phyloP scores from a whole-genome alignment of 53 echinoderm and acorn worm species.

The Astropecten irregularis region DNA sequence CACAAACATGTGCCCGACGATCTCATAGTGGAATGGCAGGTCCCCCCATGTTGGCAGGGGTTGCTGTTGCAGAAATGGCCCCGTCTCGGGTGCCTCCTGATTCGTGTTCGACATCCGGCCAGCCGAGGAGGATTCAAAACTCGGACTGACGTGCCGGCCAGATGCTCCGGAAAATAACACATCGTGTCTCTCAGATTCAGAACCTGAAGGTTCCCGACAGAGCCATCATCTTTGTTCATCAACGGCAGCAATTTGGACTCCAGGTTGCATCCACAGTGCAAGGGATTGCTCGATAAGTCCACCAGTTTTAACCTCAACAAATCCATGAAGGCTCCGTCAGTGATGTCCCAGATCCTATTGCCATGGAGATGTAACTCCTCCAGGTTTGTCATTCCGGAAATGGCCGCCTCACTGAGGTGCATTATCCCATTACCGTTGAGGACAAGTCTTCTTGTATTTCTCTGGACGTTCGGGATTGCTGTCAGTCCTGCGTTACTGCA shows the following conservation, averaged over 20 bases:
- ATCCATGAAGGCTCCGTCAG: neutral
- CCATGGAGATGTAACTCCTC: conserved; percentile 44
- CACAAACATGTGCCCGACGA: conserved; percentile 15
- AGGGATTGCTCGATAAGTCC: conserved; percentile 58
- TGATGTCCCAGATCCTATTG: conserved; percentile 30
- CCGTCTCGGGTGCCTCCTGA: conserved; percentile 13
- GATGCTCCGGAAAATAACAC: neutral
- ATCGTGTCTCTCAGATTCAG: conserved; percentile 10
- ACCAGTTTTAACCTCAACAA: conserved; percentile 32
- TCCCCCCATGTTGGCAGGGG: conserved; percentile 51
- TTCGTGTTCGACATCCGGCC: neutral
- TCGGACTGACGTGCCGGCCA: neutral
- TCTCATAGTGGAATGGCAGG: neutral
- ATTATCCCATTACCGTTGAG: conserved; percentile 32
- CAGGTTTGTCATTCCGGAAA: conserved; percentile 10
- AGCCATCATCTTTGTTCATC: neutral
- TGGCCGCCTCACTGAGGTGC: neutral
- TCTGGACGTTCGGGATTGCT: conserved; percentile 38
- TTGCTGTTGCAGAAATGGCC: conserved; percentile 3
- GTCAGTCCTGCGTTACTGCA: conserved; percentile 22
- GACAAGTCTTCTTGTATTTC: conserved; percentile 27
- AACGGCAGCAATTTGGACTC: conserved; percentile 6
- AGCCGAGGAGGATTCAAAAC: neutral
- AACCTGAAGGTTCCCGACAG: neutral
- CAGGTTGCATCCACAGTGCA: conserved; percentile 66